Conservation (phyloP, 2,888 invertebrate species). For the Tenthredo amoena region DNA sequence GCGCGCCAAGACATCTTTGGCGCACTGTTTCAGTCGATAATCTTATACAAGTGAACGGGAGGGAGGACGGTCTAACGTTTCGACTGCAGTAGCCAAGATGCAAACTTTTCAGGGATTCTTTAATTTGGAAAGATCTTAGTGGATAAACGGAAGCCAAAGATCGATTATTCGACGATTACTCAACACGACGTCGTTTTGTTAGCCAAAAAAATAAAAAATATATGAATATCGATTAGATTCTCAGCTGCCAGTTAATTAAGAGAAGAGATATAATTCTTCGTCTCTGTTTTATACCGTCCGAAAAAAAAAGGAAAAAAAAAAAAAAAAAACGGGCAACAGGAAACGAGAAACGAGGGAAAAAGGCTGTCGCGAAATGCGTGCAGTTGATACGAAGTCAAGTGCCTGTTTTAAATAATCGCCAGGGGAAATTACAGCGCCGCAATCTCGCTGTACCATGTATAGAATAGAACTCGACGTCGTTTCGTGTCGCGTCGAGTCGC, state of each 20-base stretch:
- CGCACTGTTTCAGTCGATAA: slow-evolving; percentile 20
- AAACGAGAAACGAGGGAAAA: neutral
- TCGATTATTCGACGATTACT: neutral
- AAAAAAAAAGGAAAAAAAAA: neutral
- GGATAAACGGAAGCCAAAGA: neutral
- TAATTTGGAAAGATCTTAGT: neutral
- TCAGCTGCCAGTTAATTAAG: neutral
- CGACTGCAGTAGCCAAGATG: neutral
- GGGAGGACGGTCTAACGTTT: neutral
- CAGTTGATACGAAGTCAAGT: slow-evolving; percentile 8
- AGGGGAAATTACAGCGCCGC: slow-evolving; percentile 21
- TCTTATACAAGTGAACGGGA: neutral
- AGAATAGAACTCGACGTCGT: neutral
- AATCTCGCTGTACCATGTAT: slow-evolving; percentile 2
- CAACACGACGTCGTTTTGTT: neutral
- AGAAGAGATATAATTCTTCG: neutral
- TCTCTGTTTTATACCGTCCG: neutral
- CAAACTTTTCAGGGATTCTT: neutral
- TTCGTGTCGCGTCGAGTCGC: neutral
- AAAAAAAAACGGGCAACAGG: neutral
- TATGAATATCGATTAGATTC: too few species aligned
- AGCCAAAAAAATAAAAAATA: too few species aligned
- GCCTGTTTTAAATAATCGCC: slow-evolving; percentile 35
- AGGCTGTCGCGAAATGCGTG: neutral
- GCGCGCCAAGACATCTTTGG: slow-evolving; percentile 14